Evolutionary conservation across 2,113 vertebrate species (phyloP), one percentile per base, ranked within the genome.

Genomic region (Vulpes lagopus): DNA sequence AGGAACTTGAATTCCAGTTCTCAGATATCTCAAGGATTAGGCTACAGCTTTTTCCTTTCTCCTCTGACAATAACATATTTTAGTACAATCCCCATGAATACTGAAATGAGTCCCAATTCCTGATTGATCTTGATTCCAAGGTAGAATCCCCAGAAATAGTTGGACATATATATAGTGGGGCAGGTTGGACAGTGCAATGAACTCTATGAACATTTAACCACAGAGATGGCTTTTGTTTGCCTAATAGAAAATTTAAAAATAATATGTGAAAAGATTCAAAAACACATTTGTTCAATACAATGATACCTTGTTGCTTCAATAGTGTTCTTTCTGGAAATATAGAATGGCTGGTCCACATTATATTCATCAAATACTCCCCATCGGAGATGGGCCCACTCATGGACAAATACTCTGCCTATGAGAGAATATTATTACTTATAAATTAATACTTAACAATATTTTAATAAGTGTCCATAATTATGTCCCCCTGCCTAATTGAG

Each of bases 361-460:
- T 99, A 99, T 95, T 99, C 99, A 97, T 99, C 98, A 90, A 98
- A 99, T 5, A 99, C 94, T 1, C 99, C 99, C 99, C 99, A 99
- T 53, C 97, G 93, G 38, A 98, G 98, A 90, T 99, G 98, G 88
- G 98, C 98, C 99, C 99, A 99, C 92, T 99, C 98, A n/a, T 99
- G 99, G 15, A 98, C 98, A 96, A 99, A 98, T 32, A 98, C 97
- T 97, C 73, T 98, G 64, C 98, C 99, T 99, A 53, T 71, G 92
- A 96, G 81, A 97, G 74, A 96, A 96, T 91, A 78, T 73, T 87
- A 9, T 12, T 35, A 92, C 25, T 92, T 95, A 49, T 38, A 71
- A 95, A 95, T 86, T 57, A 81, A 49, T 55, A 87, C 20, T 80
- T 95, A 35, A 35, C 0, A 81, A 59, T 90, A 59, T 89, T 91